Conservation (phyloP, 2,888 invertebrate genomes). For the Scaptomyza parva region DNA sequence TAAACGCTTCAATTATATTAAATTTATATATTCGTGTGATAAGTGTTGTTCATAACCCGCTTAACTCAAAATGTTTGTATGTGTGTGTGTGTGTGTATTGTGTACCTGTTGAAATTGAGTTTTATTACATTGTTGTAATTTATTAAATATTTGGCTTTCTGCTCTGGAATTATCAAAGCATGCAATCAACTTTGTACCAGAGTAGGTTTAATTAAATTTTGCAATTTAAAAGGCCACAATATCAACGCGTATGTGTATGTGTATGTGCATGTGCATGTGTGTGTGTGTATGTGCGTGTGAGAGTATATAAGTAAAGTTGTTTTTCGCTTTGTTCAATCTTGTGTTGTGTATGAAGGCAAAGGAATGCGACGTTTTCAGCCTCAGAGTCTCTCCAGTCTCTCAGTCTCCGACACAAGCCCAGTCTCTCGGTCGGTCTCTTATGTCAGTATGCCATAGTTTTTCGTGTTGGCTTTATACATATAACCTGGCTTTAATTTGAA, state of each 20-base stretch:
- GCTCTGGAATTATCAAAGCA: conserved; percentile 53
- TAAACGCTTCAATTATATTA: conserved; percentile 29
- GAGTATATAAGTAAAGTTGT: conserved; percentile 26
- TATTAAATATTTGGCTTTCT: conserved; percentile 48
- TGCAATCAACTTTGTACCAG: conserved; percentile 48
- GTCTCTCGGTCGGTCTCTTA: conserved; percentile 23
- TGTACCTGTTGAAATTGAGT: conserved; percentile 33
- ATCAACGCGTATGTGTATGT: not conserved
- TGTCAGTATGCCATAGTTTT: conserved; percentile 61
- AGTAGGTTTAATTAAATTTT: conserved; percentile 65
- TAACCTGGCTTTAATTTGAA: conserved; percentile 65
- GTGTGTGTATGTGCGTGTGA: not conserved
- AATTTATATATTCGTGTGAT: conserved; percentile 24
- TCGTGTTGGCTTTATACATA: conserved; percentile 28
- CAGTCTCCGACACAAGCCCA: not conserved
- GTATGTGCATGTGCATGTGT: not conserved
- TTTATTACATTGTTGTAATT: conserved; percentile 24
- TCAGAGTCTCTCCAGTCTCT: too few relatives aligned
- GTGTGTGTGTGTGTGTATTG: not conserved
- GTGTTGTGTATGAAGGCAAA: conserved; percentile 57
- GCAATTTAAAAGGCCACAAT: conserved; percentile 49
- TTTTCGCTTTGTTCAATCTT: conserved; percentile 51
- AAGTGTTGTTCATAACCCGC: conserved; percentile 24
- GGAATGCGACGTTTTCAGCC: conserved; percentile 57
- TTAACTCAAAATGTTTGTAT: conserved; percentile 9